phyloP scores from a whole-genome alignment of 2,113 vertebrate genomes.

The Nothobranchius kuhntae region DNA sequence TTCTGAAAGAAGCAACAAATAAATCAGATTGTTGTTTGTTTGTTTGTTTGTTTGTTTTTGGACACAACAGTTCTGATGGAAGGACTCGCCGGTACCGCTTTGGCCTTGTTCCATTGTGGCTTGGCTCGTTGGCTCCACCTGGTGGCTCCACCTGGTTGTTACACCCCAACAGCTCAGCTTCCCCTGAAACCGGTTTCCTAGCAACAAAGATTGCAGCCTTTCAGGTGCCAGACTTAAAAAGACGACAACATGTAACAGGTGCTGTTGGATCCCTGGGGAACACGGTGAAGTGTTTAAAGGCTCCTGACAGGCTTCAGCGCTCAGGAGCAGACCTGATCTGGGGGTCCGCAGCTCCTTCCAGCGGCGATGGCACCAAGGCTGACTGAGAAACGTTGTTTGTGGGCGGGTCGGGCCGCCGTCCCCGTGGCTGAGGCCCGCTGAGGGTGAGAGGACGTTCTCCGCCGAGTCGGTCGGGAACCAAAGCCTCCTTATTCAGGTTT shows the following conservation, averaged over 20 bases:
- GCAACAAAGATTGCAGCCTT: slow-evolving; percentile 63
- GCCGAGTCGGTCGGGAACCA: slow-evolving; percentile 84
- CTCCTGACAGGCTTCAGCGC: not conserved
- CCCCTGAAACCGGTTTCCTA: slow-evolving; percentile 65
- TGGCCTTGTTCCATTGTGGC: slow-evolving; percentile 67
- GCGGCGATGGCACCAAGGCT: slow-evolving; percentile 46
- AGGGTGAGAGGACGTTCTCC: slow-evolving; percentile 79
- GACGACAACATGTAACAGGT: not conserved
- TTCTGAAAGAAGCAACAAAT: slow-evolving; percentile 64
- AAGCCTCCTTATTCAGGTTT: slow-evolving; percentile 85
- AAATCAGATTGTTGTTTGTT: not conserved
- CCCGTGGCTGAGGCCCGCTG: slow-evolving; percentile 68
- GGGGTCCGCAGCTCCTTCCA: slow-evolving; percentile 66
- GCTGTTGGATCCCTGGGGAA: too few relatives aligned
- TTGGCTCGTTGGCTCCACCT: slow-evolving; percentile 69
- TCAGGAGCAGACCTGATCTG: slow-evolving; percentile 74
- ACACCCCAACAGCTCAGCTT: slow-evolving; percentile 72
- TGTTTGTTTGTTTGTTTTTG: too few relatives aligned
- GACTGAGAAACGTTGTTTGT: slow-evolving; percentile 33
- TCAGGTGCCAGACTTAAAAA: slow-evolving; percentile 25
- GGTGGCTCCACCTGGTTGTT: slow-evolving; percentile 71
- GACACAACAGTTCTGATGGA: not conserved
- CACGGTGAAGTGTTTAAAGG: not conserved
- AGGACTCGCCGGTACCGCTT: slow-evolving; percentile 66
- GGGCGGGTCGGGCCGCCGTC: slow-evolving; percentile 63